These are phyloP conservation scores for Champsocephalus gunnari DNA, from an alignment of 2,797 vertebrate species.

Conservation along the genomic window DNA sequence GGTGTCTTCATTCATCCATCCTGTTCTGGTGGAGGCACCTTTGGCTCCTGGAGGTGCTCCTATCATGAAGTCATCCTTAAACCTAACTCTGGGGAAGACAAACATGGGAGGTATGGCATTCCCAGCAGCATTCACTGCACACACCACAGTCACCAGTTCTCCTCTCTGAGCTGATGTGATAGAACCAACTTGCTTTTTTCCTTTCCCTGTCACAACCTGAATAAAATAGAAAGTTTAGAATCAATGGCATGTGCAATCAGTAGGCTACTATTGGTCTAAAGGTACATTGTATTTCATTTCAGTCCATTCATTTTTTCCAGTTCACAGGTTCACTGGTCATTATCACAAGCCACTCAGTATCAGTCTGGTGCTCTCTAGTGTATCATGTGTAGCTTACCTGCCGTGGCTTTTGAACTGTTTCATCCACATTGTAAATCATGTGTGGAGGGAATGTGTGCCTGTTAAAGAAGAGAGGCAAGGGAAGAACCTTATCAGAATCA, in stretches of 20 bases:
- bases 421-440: conserved; percentile 8
- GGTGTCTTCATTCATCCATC: conserved; percentile 51
- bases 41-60: conserved; percentile 45
- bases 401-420: background rate
- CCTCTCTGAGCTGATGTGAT: background rate
- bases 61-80: conserved; percentile 34
- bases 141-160: background rate
- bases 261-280: too few relatives aligned
- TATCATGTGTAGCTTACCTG: background rate
- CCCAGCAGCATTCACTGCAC: background rate
- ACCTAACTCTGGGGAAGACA: conserved; percentile 38
- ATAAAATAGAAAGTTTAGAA: too few relatives aligned
- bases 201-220: background rate
- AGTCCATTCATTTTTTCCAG: too few relatives aligned
- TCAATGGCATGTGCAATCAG: too few relatives aligned
- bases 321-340: too few relatives aligned
- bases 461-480: background rate
- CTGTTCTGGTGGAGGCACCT: conserved; percentile 37
- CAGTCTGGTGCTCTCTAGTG: too few relatives aligned
- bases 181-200: background rate
- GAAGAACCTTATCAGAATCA: background rate
- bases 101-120: conserved; percentile 26
- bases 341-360: too few relatives aligned
- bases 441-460: background rate
- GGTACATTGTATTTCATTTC: too few relatives aligned